Base-by-base conservation (phyloP, 2,888 invertebrate species). In the Ctenicera cuprea region DNA sequence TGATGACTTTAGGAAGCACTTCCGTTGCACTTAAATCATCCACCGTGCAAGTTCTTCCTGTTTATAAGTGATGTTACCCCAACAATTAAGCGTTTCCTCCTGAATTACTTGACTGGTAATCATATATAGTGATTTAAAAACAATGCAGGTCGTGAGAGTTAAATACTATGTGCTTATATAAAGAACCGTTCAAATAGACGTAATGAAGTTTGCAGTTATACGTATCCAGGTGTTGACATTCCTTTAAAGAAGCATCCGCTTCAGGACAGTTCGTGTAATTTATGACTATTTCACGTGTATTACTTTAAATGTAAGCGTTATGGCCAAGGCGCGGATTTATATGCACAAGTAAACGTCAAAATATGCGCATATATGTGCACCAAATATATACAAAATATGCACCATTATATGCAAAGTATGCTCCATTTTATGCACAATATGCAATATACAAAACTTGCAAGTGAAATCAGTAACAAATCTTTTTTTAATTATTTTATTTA, bases 1-100 rank as follows among this genome's bases (percentile, higher is more conserved):
- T 79, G 79, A 79, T 80, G 80, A 75, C 74, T 81, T 81, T 77
- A 79, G 80, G 81, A 81, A 80, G 76, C 73, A 76, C 80, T 81
- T 81, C 81, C 81, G 80, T 79, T 77, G 72, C 62, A 63, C 71
- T 71, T 63, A 67, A 68, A 54, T 68, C 73, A 68, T 62, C 26
- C 73, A 74, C 73, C 77, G 76, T 78, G 71, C 77, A 79, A 73
- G 75, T 73, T 74, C 78, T 79, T 80, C 80, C 80, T 78, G 78
- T 77, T 78, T 73, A 37, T 73, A 73, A 68, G 67, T 73, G 66
- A 71, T 64, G 71, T 71, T 64, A 71, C 71, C 63, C 63, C 20
- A 43, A 59, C 71, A 71, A 71, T 71, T 71, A 71, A 71, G 71
- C 54, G 50, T 71, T 71, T 71, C 71, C 71, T 71, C 64, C 30